Conservation (phyloP, 2,797 vertebrate species). For the Onychomys arenicola region DNA sequence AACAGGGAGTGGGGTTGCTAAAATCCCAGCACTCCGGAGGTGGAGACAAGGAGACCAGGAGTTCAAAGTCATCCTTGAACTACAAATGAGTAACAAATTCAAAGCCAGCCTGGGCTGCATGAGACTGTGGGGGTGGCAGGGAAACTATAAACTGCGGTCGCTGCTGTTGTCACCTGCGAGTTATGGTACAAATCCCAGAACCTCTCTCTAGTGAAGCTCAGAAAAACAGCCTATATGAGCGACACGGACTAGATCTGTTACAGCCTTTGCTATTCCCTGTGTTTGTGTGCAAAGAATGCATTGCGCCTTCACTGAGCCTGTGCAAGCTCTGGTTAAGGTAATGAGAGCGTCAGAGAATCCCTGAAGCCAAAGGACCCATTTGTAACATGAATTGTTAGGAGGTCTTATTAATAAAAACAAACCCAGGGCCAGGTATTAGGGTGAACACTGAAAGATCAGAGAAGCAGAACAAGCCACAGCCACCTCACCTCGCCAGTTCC, state of each 20-base stretch:
- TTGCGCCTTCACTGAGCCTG: background rate
- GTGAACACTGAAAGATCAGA: too few species aligned
- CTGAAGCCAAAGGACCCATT: background rate
- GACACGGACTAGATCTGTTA: background rate
- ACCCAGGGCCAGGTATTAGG: too few species aligned
- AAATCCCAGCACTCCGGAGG: background rate
- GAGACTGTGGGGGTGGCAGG: background rate
- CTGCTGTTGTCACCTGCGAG: background rate
- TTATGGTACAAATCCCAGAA: constrained; percentile 22
- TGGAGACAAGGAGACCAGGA: background rate
- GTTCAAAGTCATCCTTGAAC: background rate
- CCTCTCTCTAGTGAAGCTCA: background rate
- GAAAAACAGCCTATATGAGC: background rate
- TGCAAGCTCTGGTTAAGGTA: background rate
- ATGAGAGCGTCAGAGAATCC: background rate
- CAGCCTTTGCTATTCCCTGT: too few species aligned
- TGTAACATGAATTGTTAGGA: too few species aligned
- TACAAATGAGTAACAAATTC: background rate
- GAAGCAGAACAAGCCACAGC: too few species aligned
- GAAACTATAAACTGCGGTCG: background rate
- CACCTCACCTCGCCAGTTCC: too few species aligned
- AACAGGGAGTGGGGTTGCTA: too few species aligned
- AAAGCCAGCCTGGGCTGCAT: background rate
- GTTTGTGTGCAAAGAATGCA: background rate
- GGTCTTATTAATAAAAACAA: too few species aligned